Percentiles rank a stretch among this genome's conserved stretches.
Conservation (phyloP, 2,888 invertebrate species). For the Campoletis raptor region DNA sequence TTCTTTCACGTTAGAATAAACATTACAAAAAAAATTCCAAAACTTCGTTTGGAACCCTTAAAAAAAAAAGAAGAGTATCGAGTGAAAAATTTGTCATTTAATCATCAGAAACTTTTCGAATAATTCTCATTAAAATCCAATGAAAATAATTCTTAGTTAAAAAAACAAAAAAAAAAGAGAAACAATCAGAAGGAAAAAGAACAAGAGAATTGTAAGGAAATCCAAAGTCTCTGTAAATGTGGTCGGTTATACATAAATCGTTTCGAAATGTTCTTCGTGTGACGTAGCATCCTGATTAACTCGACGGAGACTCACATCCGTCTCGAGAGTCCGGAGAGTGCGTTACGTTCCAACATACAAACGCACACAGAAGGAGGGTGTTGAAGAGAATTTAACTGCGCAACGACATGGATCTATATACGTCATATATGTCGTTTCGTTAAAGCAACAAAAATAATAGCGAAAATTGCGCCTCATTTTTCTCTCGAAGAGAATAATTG, state of each 20-base stretch:
- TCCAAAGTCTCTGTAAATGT: conserved; percentile 58
- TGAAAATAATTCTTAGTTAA: not conserved
- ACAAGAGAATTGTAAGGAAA: conserved; percentile 53
- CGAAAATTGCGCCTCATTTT: conserved; percentile 38
- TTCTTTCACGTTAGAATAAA: not conserved
- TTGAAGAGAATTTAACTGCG: conserved; percentile 49
- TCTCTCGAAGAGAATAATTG: not conserved
- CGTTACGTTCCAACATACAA: conserved; percentile 44
- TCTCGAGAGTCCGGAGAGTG: conserved; percentile 63
- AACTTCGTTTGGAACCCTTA: not conserved
- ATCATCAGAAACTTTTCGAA: not conserved
- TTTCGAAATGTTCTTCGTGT: conserved; percentile 66
- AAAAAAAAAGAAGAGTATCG: not conserved
- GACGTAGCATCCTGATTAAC: conserved; percentile 81
- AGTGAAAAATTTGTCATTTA: not conserved
- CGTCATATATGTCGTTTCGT: conserved; percentile 16
- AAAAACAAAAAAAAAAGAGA: not conserved
- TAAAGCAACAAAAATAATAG: conserved; percentile 21
- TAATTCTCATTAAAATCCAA: not conserved
- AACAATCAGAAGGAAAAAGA: not conserved
- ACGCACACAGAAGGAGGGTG: conserved; percentile 25
- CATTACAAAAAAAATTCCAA: not conserved
- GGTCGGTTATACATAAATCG: conserved; percentile 42
- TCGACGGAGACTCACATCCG: conserved; percentile 76
- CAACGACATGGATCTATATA: conserved; percentile 21